A percentile compares a stretch with the other conserved stretches of the same genome.
Conservation (phyloP, 2,113 vertebrate species). For the Chlamydotis undulata region DNA sequence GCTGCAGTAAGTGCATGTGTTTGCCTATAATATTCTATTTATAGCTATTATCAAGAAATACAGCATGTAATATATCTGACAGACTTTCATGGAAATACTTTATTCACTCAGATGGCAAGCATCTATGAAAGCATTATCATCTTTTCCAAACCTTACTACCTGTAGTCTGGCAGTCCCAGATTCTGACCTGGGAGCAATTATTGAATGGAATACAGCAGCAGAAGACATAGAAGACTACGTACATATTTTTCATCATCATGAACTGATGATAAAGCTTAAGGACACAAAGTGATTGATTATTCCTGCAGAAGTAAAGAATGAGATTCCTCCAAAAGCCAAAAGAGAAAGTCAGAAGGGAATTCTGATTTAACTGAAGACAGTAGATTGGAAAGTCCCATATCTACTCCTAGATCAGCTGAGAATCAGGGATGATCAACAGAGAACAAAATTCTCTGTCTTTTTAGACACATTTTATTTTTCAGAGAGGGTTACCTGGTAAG, state of each 20-base stretch:
- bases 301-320: background rate
- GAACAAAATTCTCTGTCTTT: background rate
- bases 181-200: background rate
- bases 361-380: background rate
- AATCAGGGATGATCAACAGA: background rate
- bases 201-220: background rate
- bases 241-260: fast-evolving
- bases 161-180: background rate
- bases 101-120: background rate
- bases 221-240: background rate
- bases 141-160: background rate
- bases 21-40: background rate
- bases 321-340: background rate
- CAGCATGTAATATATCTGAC: background rate
- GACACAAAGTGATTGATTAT: background rate
- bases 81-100: background rate
- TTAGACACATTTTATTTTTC: background rate
- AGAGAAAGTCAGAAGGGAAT: background rate
- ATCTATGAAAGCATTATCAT: background rate
- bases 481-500: background rate
- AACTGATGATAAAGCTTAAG: background rate
- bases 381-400: background rate
- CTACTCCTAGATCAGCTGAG: background rate
- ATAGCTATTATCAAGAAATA: background rate
- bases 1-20: background rate